Conservation (phyloP, 2,797 vertebrate genomes). For the Peromyscus eremicus region DNA sequence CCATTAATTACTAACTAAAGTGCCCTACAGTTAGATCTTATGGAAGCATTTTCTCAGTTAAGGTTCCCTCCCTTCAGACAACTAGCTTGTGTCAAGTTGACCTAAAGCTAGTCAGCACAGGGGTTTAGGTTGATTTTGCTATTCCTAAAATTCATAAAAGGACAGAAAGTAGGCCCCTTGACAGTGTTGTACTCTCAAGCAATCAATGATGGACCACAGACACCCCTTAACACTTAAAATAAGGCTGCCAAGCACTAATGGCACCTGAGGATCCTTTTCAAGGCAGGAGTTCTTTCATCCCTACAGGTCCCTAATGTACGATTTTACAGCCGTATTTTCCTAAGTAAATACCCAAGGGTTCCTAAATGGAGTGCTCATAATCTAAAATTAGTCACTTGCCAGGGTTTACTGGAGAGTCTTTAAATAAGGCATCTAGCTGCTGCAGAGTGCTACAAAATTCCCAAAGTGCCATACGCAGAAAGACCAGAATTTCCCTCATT, state of each 20-base stretch:
- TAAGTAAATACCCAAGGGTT: not conserved
- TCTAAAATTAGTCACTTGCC: slow-evolving; percentile 2
- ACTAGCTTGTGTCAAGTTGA: no score
- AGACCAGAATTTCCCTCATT: slow-evolving; percentile 38
- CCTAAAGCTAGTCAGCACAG: not conserved
- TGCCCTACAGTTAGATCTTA: not conserved
- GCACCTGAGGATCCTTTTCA: not conserved
- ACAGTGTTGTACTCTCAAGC: not conserved
- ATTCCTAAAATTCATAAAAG: not conserved
- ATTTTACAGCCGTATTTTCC: not conserved
- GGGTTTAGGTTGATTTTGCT: not conserved
- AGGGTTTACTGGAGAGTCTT: slow-evolving; percentile 28
- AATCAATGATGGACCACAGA: not conserved
- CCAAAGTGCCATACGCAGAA: not conserved
- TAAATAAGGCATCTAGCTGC: not conserved
- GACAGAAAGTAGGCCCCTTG: not conserved
- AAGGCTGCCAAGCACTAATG: not conserved
- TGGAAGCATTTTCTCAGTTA: not conserved
- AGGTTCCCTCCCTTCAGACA: not conserved
- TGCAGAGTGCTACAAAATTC: not conserved
- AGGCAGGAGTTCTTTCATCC: not conserved
- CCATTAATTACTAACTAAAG: no score
- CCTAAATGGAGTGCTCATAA: not conserved
- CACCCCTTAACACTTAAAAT: not conserved
- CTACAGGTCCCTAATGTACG: not conserved